These are phyloP conservation scores for Lordiphosa fenestrarum DNA, from an alignment of 2,888 invertebrate species.

Conservation along the genomic window DNA sequence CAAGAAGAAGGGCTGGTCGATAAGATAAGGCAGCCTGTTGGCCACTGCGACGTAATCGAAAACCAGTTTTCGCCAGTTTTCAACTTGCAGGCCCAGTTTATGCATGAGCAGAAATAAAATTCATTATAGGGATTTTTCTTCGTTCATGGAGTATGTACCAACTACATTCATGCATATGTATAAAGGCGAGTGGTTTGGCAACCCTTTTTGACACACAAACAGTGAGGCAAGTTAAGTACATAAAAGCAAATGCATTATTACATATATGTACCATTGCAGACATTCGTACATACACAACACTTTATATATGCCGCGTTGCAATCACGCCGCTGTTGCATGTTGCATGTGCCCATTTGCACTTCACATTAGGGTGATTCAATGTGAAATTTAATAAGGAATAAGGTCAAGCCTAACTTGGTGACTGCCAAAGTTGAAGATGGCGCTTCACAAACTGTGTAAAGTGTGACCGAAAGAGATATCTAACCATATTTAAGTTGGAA, in stretches of 20 bases:
- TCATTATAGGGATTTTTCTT: slow-evolving; percentile 54
- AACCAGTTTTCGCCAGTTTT: slow-evolving; percentile 44
- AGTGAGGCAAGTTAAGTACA: slow-evolving; percentile 31
- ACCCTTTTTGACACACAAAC: slow-evolving; percentile 71
- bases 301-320: slow-evolving; percentile 39
- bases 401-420: too few species aligned
- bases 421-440: too few species aligned
- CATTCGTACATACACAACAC: slow-evolving; percentile 13
- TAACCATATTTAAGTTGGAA: too few species aligned
- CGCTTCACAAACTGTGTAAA: too few species aligned
- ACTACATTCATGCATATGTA: slow-evolving; percentile 27
- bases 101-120: slow-evolving; percentile 32
- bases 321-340: slow-evolving; percentile 73
- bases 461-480: too few species aligned
- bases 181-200: slow-evolving; percentile 66
- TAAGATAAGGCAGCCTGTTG: slow-evolving; percentile 66
- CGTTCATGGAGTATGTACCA: slow-evolving; percentile 19
- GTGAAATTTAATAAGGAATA: not conserved
- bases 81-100: slow-evolving; percentile 17
- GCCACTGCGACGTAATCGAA: slow-evolving; percentile 58
- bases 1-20: slow-evolving; percentile 21
- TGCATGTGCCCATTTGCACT: slow-evolving; percentile 47
- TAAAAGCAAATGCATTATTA: slow-evolving; percentile 23
- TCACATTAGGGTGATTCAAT: slow-evolving; percentile 47
- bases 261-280: slow-evolving; percentile 7